Evolutionary conservation across 2,888 invertebrate species (phyloP).

Genomic region (Eutolmus rufibarbis): DNA sequence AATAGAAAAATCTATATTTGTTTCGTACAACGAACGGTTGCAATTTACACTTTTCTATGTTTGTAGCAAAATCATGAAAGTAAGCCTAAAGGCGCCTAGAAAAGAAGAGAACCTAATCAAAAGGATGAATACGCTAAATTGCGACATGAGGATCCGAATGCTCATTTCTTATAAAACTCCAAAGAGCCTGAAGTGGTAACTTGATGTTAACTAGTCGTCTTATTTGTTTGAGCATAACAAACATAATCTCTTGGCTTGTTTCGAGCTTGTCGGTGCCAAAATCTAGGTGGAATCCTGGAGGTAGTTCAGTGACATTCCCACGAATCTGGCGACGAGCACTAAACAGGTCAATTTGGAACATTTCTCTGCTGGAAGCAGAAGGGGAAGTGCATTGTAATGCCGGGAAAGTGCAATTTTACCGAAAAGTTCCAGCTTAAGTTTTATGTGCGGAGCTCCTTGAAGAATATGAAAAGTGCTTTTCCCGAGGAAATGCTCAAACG

Average conservation of each 20-base stretch:
- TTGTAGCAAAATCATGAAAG: background rate
- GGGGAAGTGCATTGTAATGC: background rate
- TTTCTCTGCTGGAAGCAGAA: background rate
- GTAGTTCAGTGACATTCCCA: conserved; percentile 22
- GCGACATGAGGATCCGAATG: background rate
- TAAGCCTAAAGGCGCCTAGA: background rate
- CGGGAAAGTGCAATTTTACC: conserved; percentile 29
- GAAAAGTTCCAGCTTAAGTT: conserved; percentile 31
- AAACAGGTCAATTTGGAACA: conserved; percentile 17
- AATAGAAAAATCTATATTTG: too few species aligned
- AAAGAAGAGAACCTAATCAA: background rate
- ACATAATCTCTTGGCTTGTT: background rate
- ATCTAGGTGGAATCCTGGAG: background rate
- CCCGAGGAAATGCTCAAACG: conserved; percentile 9
- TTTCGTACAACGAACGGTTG: too few species aligned
- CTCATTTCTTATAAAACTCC: background rate
- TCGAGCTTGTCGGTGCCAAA: background rate
- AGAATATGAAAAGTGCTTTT: conserved; percentile 36
- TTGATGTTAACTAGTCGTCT: background rate
- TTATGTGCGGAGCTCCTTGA: background rate
- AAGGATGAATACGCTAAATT: background rate
- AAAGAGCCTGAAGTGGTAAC: background rate
- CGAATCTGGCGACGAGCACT: background rate
- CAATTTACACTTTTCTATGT: too few species aligned
- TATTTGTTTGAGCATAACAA: background rate